Percentiles rank a stretch among this genome's conserved stretches.
Evolutionary conservation across 2,797 vertebrate genomes (phyloP).

Genomic region (Spatula clypeata): DNA sequence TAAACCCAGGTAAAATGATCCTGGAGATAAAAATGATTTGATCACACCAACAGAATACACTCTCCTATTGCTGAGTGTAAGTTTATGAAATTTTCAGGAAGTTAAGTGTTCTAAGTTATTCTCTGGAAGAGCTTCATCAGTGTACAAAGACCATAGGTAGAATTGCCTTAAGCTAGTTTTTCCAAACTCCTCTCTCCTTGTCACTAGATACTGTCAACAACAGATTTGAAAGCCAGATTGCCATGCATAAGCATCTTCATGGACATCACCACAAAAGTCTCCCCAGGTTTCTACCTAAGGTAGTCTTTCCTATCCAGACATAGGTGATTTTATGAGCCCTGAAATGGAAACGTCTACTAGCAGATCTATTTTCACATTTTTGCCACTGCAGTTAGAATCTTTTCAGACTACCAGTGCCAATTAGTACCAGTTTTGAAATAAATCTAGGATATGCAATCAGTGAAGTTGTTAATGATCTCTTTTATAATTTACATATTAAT

Average conservation of each 20-base stretch:
- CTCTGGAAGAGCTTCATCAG: neutral
- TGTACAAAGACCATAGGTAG: rapidly evolving
- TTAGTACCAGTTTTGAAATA: neutral
- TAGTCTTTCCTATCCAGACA: neutral
- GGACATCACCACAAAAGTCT: neutral
- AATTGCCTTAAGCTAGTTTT: neutral
- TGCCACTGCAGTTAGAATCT: neutral
- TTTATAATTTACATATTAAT: conserved; percentile 21
- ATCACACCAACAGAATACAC: rapidly evolving
- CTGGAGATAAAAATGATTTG: neutral
- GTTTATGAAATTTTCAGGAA: neutral
- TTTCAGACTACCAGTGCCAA: neutral
- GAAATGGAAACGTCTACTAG: neutral
- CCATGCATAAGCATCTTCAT: neutral
- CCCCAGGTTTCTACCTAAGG: neutral
- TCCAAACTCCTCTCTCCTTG: neutral
- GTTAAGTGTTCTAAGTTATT: neutral
- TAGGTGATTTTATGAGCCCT: neutral
- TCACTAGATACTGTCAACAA: neutral
- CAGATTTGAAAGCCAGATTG: neutral
- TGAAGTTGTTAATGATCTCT: conserved; percentile 3
- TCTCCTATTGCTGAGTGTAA: neutral
- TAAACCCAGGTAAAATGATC: neutral
- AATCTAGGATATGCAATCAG: neutral
- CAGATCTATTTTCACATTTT: neutral